Evolutionary conservation across 2,113 vertebrate genomes (phyloP).

Genomic region (Stomatorhinus ivindoensis): DNA sequence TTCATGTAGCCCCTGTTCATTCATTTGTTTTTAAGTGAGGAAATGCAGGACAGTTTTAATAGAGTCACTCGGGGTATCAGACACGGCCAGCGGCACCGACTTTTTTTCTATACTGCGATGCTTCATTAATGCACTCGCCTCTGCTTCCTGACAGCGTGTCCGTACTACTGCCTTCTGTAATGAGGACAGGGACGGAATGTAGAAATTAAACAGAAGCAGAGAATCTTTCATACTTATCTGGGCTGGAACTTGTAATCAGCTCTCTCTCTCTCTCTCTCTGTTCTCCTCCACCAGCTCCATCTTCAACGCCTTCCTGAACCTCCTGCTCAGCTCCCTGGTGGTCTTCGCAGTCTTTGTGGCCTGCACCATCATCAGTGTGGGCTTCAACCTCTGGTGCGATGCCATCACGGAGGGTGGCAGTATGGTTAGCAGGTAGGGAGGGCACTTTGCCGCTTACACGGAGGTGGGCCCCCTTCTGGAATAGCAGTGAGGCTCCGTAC

Average conservation of each 20-base stretch:
- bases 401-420: conserved; percentile 77
- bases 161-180: neutral
- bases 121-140: neutral
- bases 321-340: conserved; percentile 77
- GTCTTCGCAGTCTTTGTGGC: conserved; percentile 84
- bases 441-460: neutral
- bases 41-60: neutral
- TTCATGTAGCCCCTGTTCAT: neutral
- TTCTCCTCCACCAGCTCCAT: conserved; percentile 63
- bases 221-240: neutral
- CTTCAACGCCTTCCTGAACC: conserved; percentile 83
- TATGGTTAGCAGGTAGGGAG: conserved; percentile 71
- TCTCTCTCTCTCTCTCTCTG: neutral
- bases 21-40: neutral
- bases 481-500: neutral
- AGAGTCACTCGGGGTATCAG: neutral
- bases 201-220: neutral
- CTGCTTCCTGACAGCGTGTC: neutral
- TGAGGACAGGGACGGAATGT: neutral
- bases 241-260: neutral
- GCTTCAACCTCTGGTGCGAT: conserved; percentile 92
- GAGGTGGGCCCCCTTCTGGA: neutral
- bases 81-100: neutral
- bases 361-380: conserved; percentile 86
- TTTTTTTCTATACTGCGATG: neutral